Evolutionary conservation across 2,888 invertebrate genomes (phyloP), one percentile per base, ranked within the genome.

Genomic region (Parnassius mnemosyne): DNA sequence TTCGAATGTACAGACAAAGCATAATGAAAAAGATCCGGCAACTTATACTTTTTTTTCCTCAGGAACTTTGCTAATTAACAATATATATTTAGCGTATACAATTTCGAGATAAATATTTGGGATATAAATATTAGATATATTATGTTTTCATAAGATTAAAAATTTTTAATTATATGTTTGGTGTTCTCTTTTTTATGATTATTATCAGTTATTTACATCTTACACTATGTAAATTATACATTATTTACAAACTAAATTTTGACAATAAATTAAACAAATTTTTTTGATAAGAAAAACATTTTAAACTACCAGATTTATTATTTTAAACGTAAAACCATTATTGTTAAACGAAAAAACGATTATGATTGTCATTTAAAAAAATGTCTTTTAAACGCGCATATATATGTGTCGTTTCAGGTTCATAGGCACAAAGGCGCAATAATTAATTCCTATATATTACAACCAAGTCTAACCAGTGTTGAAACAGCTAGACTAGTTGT

Each of bases 391-490:
- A 10, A 53, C 42, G 13, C 3, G 13, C 10, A 42, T 49, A 42
- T 49, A 43, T 54, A 42, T 54, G 51, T 84, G 84, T 84, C 85
- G 81, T 84, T 81, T 79, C 77, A 74, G 78, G 87, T 89, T 87
- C 87, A 81, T 85, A 89, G 89, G 89, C 89, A 89, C 88, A 78
- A 81, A 84, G 85, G 84, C 86, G 87, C 85, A 87, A 87, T 89
- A 86, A 81, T 83, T 78, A 75, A 72, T 78, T 76, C n/a, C n/a
- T n/a, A n/a, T n/a, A n/a, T n/a, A n/a, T n/a, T n/a, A n/a, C n/a
- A n/a, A n/a, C n/a, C n/a, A n/a, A n/a, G n/a, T n/a, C n/a, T n/a
- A n/a, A n/a, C n/a, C n/a, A n/a, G n/a, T n/a, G n/a, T n/a, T n/a
- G n/a, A n/a, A n/a, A n/a, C n/a, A n/a, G n/a, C n/a, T n/a, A n/a